Percentiles rank a stretch among this genome's conserved stretches.
These are phyloP conservation scores for Microcebus tavaratra DNA, from an alignment of 2,113 vertebrate species.

Conservation along the genomic window DNA sequence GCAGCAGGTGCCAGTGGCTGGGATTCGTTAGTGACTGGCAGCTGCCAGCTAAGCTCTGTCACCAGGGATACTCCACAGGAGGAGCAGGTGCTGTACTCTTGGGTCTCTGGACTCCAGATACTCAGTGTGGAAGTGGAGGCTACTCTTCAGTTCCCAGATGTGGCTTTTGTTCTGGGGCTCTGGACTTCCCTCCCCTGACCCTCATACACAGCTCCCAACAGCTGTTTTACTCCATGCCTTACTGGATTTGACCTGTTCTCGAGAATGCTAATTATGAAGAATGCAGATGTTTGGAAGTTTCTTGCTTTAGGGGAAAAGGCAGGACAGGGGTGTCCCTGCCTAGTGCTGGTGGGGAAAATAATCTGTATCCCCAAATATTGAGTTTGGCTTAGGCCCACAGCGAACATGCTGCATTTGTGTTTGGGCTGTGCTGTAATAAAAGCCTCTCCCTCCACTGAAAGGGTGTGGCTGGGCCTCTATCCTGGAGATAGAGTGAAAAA, in stretches of 20 bases:
- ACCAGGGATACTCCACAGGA: background rate
- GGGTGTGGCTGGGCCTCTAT: background rate
- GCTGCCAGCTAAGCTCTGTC: background rate
- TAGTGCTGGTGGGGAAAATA: background rate
- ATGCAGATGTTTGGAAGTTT: background rate
- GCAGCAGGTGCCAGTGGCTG: conserved; percentile 92
- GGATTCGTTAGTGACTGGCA: conserved; percentile 87
- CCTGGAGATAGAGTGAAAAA: background rate
- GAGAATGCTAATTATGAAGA: background rate
- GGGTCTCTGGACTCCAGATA: background rate
- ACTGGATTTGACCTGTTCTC: conserved; percentile 23
- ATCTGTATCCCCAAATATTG: background rate
- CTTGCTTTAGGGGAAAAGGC: conserved; percentile 23
- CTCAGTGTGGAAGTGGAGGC: background rate
- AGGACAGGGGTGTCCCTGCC: background rate
- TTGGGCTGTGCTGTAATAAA: background rate
- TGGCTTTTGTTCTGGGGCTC: background rate
- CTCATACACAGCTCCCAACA: background rate
- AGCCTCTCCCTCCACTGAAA: background rate
- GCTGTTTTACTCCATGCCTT: background rate
- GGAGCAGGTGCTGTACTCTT: background rate
- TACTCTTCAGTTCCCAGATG: background rate
- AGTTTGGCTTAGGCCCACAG: background rate
- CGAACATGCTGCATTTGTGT: background rate
- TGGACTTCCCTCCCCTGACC: background rate